Conservation (phyloP, 2,888 invertebrate species). For the Chaetogeoica ovagalla region DNA sequence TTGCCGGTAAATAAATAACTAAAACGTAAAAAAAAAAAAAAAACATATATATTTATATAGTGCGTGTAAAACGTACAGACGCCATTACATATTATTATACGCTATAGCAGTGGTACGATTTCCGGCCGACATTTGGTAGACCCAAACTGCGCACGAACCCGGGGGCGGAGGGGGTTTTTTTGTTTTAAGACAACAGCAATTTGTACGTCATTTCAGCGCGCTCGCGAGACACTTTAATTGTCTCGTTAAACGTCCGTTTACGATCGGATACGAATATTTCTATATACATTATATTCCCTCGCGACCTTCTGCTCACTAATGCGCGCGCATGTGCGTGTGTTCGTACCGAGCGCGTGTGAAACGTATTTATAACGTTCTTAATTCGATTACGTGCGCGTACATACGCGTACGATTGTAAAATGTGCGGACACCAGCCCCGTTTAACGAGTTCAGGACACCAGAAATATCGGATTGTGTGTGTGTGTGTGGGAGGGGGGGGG, state of each 20-base stretch:
- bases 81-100: background rate
- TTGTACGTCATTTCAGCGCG: conserved; percentile 54
- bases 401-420: background rate
- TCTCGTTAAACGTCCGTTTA: conserved; percentile 31
- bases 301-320: background rate
- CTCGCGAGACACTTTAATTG: conserved; percentile 55
- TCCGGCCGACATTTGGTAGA: conserved; percentile 53
- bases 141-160: conserved; percentile 3
- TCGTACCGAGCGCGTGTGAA: background rate
- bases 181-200: conserved; percentile 33
- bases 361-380: background rate
- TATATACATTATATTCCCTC: no score
- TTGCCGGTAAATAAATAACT: background rate
- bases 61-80: background rate
- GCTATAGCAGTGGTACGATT: conserved; percentile 12
- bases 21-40: background rate
- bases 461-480: background rate
- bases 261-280: conserved; percentile 23
- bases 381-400: conserved; percentile 11
- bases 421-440: background rate
- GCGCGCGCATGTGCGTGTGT: no score
- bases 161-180: background rate
- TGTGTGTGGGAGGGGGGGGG: no score
- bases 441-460: background rate
- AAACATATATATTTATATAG: background rate